Base-by-base conservation (phyloP, 2,113 vertebrate species). In the Etheostoma cragini region DNA sequence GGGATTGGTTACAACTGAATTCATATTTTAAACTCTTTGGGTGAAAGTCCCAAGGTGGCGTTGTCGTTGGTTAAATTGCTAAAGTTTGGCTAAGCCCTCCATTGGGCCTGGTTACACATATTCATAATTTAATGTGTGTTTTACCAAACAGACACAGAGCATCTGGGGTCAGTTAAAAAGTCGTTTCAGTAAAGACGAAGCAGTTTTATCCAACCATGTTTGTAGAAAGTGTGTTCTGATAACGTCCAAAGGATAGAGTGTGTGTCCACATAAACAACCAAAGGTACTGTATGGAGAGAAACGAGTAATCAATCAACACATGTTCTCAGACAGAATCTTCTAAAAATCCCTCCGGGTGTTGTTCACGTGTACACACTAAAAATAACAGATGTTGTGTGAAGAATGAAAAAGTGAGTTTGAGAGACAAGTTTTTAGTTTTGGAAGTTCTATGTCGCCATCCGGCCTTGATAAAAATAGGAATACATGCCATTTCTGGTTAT, bases 241-340 rank as follows among this genome's bases (percentile, higher is more conserved):
- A 33, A 12, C 5, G 11, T 70, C 8, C 12, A 24, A 56, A 56
- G 50, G 16, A 16, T 52, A 21, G 30, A 6, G 3, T 8, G 35
- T 62, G 45, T 65, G 63, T 16, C n/a, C 16, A 47, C n/a, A n/a
- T n/a, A n/a, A n/a, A 26, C 62, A 47, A n/a, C 38, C 62, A 64
- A 13, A 63, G 13, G 11, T 42, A 42, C 38, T 11, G 38, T 19
- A 11, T 8, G 17, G 38, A 1, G 14, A 64, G 26, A 65, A 65
- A 57, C 11, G 3, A 10, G 6, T 8, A 15, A 47, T 72, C 6
- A 2, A 19, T 57, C 2, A 71, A 46, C 45, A 53, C 10, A 22
- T 24, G 11, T n/a, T 61, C 21, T n/a, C 70, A 8, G 21, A 33
- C 3, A 1, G 54, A 19, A 12, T 6, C 5, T 67, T 17, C 5